These are phyloP conservation scores for Heliconius charithonia DNA, from an alignment of 2,888 invertebrate genomes.

Conservation along the genomic window DNA sequence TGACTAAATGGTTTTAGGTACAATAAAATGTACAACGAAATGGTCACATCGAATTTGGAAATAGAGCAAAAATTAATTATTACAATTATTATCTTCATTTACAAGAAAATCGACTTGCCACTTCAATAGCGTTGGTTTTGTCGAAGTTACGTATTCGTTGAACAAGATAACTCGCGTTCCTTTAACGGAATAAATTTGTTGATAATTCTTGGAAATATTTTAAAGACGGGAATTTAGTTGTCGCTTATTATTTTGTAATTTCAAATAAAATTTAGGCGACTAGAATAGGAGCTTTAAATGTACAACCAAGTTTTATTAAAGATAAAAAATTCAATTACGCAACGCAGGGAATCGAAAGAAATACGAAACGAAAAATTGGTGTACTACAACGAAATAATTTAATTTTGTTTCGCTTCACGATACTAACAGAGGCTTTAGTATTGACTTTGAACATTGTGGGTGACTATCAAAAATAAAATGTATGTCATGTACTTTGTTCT, in stretches of 20 bases:
- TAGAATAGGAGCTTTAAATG: neutral
- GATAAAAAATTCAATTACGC: no score
- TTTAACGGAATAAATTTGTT: neutral
- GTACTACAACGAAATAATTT: no score
- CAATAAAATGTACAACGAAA: no score
- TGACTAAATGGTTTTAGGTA: no score
- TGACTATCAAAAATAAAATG: no score
- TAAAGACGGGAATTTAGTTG: neutral
- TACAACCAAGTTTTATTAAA: neutral
- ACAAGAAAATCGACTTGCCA: neutral
- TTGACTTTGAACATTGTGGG: no score
- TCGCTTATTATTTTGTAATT: conserved; percentile 2
- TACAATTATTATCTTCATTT: neutral
- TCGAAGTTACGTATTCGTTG: neutral
- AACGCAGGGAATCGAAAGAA: no score
- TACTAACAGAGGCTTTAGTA: neutral
- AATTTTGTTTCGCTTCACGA: neutral
- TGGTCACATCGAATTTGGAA: neutral
- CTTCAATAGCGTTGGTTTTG: neutral
- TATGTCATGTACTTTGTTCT: neutral
- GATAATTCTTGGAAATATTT: neutral
- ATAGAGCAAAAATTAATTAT: neutral
- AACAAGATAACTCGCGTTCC: neutral
- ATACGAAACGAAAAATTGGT: no score
- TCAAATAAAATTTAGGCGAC: neutral